Conservation (phyloP, 2,888 invertebrate species). For the Petrolisthes cinctipes region DNA sequence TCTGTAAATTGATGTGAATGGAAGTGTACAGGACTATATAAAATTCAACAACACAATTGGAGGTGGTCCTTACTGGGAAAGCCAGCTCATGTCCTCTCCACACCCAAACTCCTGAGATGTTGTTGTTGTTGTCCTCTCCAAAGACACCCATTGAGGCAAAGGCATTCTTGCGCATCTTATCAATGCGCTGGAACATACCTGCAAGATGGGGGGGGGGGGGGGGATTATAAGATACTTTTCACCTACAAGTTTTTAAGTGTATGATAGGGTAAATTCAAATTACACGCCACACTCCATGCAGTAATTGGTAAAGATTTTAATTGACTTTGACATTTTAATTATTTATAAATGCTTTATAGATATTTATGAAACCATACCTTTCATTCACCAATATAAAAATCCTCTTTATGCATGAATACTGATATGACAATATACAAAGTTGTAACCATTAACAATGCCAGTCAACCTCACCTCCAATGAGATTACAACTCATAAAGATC, state of each 20-base stretch:
- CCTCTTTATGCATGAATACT: too few relatives aligned
- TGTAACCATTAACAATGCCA: too few relatives aligned
- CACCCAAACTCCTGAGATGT: conserved; percentile 97
- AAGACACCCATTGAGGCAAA: conserved; percentile 95
- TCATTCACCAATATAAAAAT: too few relatives aligned
- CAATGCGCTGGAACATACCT: conserved; percentile 98
- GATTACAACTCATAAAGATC: conserved; percentile 98
- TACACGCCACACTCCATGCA: not conserved
- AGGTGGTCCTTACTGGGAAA: conserved; percentile 76
- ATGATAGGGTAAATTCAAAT: not conserved
- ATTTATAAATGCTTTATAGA: too few relatives aligned
- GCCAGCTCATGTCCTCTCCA: conserved; percentile 97
- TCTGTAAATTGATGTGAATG: too few relatives aligned
- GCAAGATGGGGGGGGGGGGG: conserved; percentile 66
- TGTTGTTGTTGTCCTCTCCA: conserved; percentile 90
- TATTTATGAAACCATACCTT: too few relatives aligned
- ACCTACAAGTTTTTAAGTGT: not conserved
- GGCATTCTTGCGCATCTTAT: conserved; percentile 96
- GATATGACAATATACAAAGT: too few relatives aligned
- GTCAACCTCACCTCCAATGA: conserved; percentile 83
- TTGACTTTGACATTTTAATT: too few relatives aligned
- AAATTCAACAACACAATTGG: too few relatives aligned
- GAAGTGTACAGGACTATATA: too few relatives aligned
- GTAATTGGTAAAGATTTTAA: not conserved
- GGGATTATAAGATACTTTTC: not conserved